Evolutionary conservation across 1,140 invertebrate genomes (phyloP).

Genomic region (Diabrotica virgifera): DNA sequence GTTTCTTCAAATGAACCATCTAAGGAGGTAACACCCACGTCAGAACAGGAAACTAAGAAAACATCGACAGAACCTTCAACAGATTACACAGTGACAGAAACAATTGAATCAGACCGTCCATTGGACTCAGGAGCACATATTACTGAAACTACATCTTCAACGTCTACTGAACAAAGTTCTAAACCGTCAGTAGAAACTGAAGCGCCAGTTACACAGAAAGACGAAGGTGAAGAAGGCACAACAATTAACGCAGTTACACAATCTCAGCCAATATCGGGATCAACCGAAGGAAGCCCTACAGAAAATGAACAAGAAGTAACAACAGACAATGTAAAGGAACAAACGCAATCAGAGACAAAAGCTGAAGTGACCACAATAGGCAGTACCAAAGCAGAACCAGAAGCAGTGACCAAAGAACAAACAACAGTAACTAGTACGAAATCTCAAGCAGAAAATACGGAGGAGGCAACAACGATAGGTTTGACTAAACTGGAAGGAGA

Average conservation of each 20-base stretch:
- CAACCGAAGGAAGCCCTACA: conserved; percentile 30
- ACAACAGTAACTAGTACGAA: conserved; percentile 15
- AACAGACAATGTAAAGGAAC: not conserved
- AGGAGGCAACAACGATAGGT: not conserved
- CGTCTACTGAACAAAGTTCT: too few species aligned
- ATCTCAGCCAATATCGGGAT: too few species aligned
- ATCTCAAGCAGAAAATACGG: conserved; percentile 11
- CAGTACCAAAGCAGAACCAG: not conserved
- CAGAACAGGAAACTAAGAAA: not conserved
- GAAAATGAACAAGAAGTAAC: not conserved
- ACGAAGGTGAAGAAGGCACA: conserved; percentile 32
- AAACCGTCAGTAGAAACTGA: not conserved
- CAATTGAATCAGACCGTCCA: too few species aligned
- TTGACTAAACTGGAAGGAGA: not conserved
- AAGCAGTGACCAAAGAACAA: conserved; percentile 8
- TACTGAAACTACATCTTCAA: too few species aligned
- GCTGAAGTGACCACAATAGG: not conserved
- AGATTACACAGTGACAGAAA: too few species aligned
- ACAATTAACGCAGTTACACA: conserved; percentile 18
- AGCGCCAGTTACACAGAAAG: conserved; percentile 19
- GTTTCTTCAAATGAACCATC: not conserved
- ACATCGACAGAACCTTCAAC: too few species aligned
- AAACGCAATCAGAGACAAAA: not conserved
- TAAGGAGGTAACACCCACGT: not conserved
- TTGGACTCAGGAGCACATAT: too few species aligned